Conservation (phyloP, 2,888 invertebrate species). For the Cataglyphis altisquamis region DNA sequence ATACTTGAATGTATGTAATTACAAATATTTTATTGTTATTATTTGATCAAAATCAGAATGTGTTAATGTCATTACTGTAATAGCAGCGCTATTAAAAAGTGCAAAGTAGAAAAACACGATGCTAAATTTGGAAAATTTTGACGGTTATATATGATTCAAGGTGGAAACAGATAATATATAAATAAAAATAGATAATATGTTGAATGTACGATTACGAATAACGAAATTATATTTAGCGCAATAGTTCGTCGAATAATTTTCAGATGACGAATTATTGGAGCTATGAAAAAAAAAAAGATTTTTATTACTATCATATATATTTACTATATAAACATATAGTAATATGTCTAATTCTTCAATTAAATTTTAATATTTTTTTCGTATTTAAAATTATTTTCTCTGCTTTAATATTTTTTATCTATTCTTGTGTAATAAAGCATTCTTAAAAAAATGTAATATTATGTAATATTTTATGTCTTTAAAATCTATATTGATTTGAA, state of each 20-base stretch:
- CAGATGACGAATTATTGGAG: conserved; percentile 27
- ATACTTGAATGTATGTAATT: neutral
- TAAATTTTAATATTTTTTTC: conserved; percentile 14
- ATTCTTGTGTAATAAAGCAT: neutral
- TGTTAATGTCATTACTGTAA: neutral
- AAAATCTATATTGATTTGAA: neutral
- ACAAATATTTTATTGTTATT: neutral
- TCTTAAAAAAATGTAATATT: neutral
- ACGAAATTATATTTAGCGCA: conserved; percentile 25
- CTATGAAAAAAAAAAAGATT: conserved; percentile 52
- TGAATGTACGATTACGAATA: conserved; percentile 20
- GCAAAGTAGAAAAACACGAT: neutral
- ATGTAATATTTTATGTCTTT: neutral
- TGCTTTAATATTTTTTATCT: neutral
- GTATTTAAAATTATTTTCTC: conserved; percentile 4
- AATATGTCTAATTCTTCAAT: neutral
- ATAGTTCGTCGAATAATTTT: conserved; percentile 53
- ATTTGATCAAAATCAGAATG: neutral
- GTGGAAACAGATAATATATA: conserved; percentile 41
- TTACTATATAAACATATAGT: neutral
- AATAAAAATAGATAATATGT: conserved; percentile 16
- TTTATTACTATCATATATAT: conserved; percentile 31
- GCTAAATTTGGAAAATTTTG: neutral
- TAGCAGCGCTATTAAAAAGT: neutral
- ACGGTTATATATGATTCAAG: conserved; percentile 32